A percentile compares a stretch with the other conserved stretches of the same genome.
Conservation (phyloP, 2,888 invertebrate genomes). For the Osedax fenrisi region DNA sequence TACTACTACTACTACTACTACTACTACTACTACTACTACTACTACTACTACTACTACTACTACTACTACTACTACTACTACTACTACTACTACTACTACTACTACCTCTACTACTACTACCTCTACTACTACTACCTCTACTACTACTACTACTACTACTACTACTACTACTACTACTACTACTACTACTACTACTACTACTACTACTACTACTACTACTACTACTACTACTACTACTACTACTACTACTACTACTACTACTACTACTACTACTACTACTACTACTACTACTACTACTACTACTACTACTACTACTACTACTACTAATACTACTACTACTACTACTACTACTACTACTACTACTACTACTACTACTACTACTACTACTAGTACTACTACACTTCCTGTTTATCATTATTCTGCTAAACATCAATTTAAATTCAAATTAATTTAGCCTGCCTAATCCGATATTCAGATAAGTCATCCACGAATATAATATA, state of each 20-base stretch:
- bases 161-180: neutral
- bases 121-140: neutral
- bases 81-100: conserved; percentile 2
- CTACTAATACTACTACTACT: no score
- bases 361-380: neutral
- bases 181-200: conserved; percentile 4
- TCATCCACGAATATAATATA: no score
- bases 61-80: neutral
- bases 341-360: neutral
- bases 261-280: conserved; percentile 7
- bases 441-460: no score
- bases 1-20: neutral
- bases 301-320: neutral
- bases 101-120: neutral
- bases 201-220: neutral
- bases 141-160: neutral
- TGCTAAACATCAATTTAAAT: no score
- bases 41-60: neutral
- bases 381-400: neutral
- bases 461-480: no score
- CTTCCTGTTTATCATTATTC: no score
- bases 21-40: neutral
- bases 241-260: conserved; percentile 4
- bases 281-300: conserved; percentile 7
- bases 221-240: neutral